Conservation (phyloP, 2,888 invertebrate species). For the Cynaeus angustus region DNA sequence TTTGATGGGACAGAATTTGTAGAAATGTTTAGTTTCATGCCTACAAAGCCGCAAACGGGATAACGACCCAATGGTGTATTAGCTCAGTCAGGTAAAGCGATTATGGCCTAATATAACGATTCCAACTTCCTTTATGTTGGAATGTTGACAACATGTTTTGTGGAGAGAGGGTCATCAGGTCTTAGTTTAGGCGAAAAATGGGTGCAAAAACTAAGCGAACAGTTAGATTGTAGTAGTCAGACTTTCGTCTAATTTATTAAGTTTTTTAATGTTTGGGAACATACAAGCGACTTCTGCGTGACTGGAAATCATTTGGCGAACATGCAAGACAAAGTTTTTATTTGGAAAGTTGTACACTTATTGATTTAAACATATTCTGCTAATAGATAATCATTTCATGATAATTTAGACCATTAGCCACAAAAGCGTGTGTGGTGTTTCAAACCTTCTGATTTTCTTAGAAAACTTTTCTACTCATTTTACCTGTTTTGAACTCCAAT, state of each 20-base stretch:
- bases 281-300: constrained; percentile 1
- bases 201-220: no score
- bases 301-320: constrained; percentile 19
- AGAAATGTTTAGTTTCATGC: neutral
- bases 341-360: constrained; percentile 11
- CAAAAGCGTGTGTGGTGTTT: no score
- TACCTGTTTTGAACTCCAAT: no score
- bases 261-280: no score
- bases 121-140: constrained; percentile 1
- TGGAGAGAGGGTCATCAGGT: no score
- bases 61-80: constrained; percentile 13
- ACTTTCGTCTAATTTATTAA: no score
- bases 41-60: constrained; percentile 2
- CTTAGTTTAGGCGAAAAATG: no score
- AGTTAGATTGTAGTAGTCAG: no score
- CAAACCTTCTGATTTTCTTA: no score
- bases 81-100: constrained; percentile 12
- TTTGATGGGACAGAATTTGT: constrained; percentile 5
- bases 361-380: neutral
- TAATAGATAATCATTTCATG: no score
- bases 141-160: neutral
- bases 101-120: constrained; percentile 10
- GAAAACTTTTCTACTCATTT: no score
- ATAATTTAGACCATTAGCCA: no score
- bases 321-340: constrained; percentile 4